Base-by-base conservation (phyloP, 1,140 invertebrate species). In the Drosophila miranda region DNA sequence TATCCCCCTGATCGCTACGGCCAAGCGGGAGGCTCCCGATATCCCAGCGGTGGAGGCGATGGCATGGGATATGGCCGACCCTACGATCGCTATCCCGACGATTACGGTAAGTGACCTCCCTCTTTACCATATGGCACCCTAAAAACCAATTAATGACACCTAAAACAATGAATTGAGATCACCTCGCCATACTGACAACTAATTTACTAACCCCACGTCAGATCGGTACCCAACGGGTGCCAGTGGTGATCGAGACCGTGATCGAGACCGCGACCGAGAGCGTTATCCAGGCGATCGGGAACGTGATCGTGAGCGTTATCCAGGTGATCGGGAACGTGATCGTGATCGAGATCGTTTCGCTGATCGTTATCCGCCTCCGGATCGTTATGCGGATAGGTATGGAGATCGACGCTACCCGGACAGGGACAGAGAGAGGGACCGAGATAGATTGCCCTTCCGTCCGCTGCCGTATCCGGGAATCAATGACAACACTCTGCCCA, bases 191-290 rank as follows among this genome's bases (percentile, higher is more conserved):
- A 86, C 80, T 82, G 71, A 86, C 86, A 77, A 79, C 81, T 77
- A 80, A 80, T 73, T 64, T n/a, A 89, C 82, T 83, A 83, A 89
- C 79, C 38, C 56, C 14, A 52, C 48, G 48, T 43, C 57, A 86
- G 81, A 86, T 89, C 90, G 92, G 77, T 91, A 90, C 54, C 91
- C 91, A 46, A 26, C 62, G 45, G 61, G 73, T 62, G 92, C 55
- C 87, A 91, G 82, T 91, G 91, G 84, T 80, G 92, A 56, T 84
- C 91, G 64, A 30, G 75, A 80, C 56, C 61, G 71, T 11, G 67
- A 78, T 26, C 56, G 73, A 21, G 91, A 78, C 44, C 91, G 92
- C 11, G 89, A 87, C 59, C 78, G 88, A 50, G 90, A 91, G 61
- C 91, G 81, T 0, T 89, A 88, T 72, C 82, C 61, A 46, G 89